Evolutionary conservation across 2,888 invertebrate species (phyloP), one percentile per base, ranked within the genome.

Genomic region (Scaptomyza polygonia): DNA sequence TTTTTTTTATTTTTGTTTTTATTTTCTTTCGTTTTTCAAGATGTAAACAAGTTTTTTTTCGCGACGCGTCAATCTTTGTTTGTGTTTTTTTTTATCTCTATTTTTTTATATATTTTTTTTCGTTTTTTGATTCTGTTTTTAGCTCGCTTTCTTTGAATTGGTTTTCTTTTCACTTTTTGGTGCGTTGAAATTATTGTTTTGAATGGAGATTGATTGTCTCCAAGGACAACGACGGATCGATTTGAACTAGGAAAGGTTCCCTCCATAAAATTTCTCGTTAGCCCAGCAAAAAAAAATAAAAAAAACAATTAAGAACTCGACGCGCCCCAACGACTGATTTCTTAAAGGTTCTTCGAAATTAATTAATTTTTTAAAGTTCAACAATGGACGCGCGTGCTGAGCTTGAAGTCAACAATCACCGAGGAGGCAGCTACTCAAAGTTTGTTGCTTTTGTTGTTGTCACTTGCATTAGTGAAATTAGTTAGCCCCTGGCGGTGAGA

Each of bases 161-260:
- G 88, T 65, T 85, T 34, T 65, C 84, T 80, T 79, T 87, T 76
- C 77, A 76, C 72, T 83, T 72, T 72, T 77, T 70, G 65, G 67
- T 66, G 53, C 63, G 70, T 55, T 58, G 67, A 76, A 84, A 81
- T 86, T 82, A 89, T 89, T 89, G 81, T 87, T 83, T 87, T 88
- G 77, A 87, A 88, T 86, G 81, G 76, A 86, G 82, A 90, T 89
- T 88, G 83, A 89, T 90, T 89, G 88, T 88, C 84, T 79, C 86
- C 89, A 89, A 90, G 89, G 89, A 85, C 90, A 81, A 81, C 85
- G 74, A 47, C 62, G 55, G 45, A 53, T 43, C 47, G 49, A 61
- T 58, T 34, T 44, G 45, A 21, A 29, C 43, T 32, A 55, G 27
- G 65, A 84, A 81, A 69, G 74, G 77, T 72, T 63, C 42, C 32